Base-by-base conservation (phyloP, 2,797 vertebrate genomes). In the Schizopygopsis pylzovi region DNA sequence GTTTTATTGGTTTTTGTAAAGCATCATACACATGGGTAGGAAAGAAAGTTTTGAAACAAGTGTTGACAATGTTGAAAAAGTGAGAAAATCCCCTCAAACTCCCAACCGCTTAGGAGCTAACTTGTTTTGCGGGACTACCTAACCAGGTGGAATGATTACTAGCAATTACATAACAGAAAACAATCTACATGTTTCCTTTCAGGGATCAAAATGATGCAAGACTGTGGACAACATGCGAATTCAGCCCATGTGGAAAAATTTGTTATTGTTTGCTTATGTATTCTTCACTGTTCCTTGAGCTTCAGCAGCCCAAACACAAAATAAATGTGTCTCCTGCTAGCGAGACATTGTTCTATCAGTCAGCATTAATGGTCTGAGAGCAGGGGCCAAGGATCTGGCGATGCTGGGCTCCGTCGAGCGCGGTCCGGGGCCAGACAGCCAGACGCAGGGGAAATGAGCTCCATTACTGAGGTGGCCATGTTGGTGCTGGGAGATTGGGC, bases 381-480 rank as follows among this genome's bases (percentile, higher is more conserved):
- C 73, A 82, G 59, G 82, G 81, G 76, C 73, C 45, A 45, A 56
- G 76, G 70, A 73, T 73, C 41, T 52, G 67, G 56, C 22, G 22
- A 65, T 59, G 54, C n/a, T 28, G 86, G 76, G 68, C 76, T 80
- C 33, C 6, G 39, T 41, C 47, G 67, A 68, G 75, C 45, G 15
- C 6, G 10, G 45, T 67, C 71, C 28, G 45, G 54, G 84, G 88
- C 61, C 86, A 70, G 68, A 84, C 63, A 83, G 70, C 59, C 73
- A 71, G 76, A 87, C 84, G 37, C 84, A 0, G 85, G 81, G 93
- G 92, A 94, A 94, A 93, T 93, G 89, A 94, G 94, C 93, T 92
- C 94, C 89, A 95, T 95, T 95, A 95, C 89, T 3, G 79, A 75
- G 87, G 81, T 79, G 85, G 87, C 71, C 89, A 90, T 87, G 88